Conservation (phyloP, 1,140 invertebrate genomes). For the Micrasema longulum region DNA sequence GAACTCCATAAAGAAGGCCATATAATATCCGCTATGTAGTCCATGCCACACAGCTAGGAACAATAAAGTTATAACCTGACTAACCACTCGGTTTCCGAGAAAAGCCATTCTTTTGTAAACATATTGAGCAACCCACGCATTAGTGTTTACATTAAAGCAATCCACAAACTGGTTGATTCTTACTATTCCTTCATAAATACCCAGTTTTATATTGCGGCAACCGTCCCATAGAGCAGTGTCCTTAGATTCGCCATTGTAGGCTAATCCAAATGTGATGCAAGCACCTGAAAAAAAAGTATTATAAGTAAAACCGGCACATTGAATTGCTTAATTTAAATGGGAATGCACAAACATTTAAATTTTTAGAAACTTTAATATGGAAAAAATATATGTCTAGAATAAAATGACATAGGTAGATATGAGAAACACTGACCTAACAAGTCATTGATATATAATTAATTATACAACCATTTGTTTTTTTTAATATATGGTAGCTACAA, state of each 20-base stretch:
- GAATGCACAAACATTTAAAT: too few species aligned
- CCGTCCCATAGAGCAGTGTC: constrained; percentile 79
- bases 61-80: constrained; percentile 83
- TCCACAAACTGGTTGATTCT: constrained; percentile 87
- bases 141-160: constrained; percentile 95
- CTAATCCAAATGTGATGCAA: constrained; percentile 77
- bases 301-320: too few species aligned
- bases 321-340: too few species aligned
- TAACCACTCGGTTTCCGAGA: constrained; percentile 84
- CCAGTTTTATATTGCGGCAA: constrained; percentile 86
- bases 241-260: constrained; percentile 81
- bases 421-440: too few species aligned
- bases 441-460: too few species aligned
- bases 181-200: constrained; percentile 80
- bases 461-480: too few species aligned
- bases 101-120: constrained; percentile 94
- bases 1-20: constrained; percentile 93
- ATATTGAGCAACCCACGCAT: constrained; percentile 91
- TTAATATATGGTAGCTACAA: too few species aligned
- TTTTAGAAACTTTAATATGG: too few species aligned
- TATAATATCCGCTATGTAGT: constrained; percentile 91
- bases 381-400: too few species aligned
- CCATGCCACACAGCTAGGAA: constrained; percentile 97
- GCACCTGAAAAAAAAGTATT: constrained; percentile 65
- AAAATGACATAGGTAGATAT: too few species aligned